Evolutionary conservation across 1,140 invertebrate species (phyloP).

Genomic region (Zaprionus ghesquierei): DNA sequence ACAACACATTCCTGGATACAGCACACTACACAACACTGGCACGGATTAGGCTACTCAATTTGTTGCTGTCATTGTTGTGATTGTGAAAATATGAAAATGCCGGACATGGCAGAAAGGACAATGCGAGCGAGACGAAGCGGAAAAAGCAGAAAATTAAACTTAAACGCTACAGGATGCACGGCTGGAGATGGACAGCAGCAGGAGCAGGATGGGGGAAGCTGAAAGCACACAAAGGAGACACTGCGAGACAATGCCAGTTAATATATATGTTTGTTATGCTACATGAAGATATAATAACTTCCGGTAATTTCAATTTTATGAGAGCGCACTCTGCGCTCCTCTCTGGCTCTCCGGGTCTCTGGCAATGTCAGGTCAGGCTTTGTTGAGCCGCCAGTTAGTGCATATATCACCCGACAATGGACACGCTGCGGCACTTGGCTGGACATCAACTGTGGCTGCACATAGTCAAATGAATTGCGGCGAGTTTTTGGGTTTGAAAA

Average conservation of each 20-base stretch:
- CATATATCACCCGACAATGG: slow-evolving; percentile 53
- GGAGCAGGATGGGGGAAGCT: neutral
- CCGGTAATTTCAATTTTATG: slow-evolving; percentile 79
- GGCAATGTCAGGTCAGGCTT: slow-evolving; percentile 60
- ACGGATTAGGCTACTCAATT: slow-evolving; percentile 59
- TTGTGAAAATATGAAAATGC: slow-evolving; percentile 63
- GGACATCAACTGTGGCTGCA: too few species aligned
- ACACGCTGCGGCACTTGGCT: slow-evolving; percentile 10
- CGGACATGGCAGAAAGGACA: slow-evolving; percentile 47
- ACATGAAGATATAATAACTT: slow-evolving; percentile 81
- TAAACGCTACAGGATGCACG: slow-evolving; percentile 82
- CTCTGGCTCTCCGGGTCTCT: neutral
- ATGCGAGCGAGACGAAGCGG: slow-evolving; percentile 78
- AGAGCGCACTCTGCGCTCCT: slow-evolving; percentile 13
- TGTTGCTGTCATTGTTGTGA: slow-evolving; percentile 68
- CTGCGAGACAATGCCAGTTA: slow-evolving; percentile 73
- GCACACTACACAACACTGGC: slow-evolving; percentile 27
- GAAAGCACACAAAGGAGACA: slow-evolving; percentile 45
- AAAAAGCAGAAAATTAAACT: slow-evolving; percentile 82
- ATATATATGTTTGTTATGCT: slow-evolving; percentile 13
- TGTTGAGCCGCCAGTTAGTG: slow-evolving; percentile 41
- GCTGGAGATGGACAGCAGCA: slow-evolving; percentile 43
- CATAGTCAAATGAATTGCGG: slow-evolving; percentile 76
- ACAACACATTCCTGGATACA: slow-evolving; percentile 44
- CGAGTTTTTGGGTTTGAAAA: slow-evolving; percentile 72